phyloP scores from a whole-genome alignment of 2,888 invertebrate genomes.

The Ennomos erosarius region DNA sequence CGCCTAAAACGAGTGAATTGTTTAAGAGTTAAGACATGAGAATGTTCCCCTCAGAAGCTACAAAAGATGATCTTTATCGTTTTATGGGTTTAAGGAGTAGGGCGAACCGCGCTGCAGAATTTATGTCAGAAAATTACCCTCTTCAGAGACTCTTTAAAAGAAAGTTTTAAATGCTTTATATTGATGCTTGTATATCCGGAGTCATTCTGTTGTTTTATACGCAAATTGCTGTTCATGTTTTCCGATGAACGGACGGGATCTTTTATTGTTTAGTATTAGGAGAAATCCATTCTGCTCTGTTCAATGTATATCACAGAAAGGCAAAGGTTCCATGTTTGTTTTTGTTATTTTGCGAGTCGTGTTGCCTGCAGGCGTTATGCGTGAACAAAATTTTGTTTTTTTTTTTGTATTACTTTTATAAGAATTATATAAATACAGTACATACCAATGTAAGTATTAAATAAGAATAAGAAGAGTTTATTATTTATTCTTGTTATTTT shows the following conservation, averaged over 20 bases:
- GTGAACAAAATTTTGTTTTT: not conserved
- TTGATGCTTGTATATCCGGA: constrained; percentile 55
- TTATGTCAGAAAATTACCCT: constrained; percentile 69
- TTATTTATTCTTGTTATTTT: no score
- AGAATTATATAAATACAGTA: no score
- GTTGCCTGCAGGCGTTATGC: not conserved
- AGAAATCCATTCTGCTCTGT: constrained; percentile 46
- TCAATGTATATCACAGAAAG: constrained; percentile 26
- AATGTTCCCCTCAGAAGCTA: constrained; percentile 56
- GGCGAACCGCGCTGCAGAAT: constrained; percentile 62
- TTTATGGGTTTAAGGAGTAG: constrained; percentile 67
- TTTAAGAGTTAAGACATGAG: constrained; percentile 47
- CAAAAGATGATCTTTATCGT: constrained; percentile 77
- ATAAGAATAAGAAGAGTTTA: no score
- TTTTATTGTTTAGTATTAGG: constrained; percentile 54
- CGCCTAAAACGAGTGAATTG: constrained; percentile 52
- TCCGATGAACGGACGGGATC: constrained; percentile 41
- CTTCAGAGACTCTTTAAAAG: constrained; percentile 65
- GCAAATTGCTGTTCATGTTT: constrained; percentile 52
- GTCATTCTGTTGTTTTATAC: constrained; percentile 49
- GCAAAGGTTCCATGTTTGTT: constrained; percentile 1
- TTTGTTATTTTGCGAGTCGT: not conserved
- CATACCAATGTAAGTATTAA: no score
- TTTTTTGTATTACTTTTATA: no score
- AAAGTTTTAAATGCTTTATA: constrained; percentile 76